Evolutionary conservation across 2,888 invertebrate genomes (phyloP), one percentile per base, ranked within the genome.

Genomic region (Agrenia bidenticulata): DNA sequence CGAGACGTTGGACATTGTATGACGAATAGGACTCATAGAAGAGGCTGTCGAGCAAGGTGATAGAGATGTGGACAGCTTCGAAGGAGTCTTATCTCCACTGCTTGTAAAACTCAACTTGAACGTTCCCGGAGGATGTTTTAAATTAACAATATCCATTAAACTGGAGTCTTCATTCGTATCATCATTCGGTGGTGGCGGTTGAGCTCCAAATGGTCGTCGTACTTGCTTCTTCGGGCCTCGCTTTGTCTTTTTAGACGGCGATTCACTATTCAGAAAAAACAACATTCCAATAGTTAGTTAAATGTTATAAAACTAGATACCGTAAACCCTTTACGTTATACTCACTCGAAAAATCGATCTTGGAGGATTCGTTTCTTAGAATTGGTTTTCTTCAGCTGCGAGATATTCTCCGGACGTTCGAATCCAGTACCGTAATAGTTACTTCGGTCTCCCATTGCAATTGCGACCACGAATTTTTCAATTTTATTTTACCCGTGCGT

Each of bases 341-440:
- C 62, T 63, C 65, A 70, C 71, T 69, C 66, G 61, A 72, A 69
- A 4, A 88, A 83, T 64, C 88, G 83, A 67, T 88, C 89, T 80
- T 90, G 88, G 55, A 92, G 81, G 27, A 89, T 89, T 80, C 85
- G 87, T 79, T 91, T 90, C 78, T 87, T 88, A 77, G 87, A 84
- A 79, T 89, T 90, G 67, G 92, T 79, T 73, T 88, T 85, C 79
- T 89, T 89, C 62, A 90, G 80, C 78, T 87, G 87, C 87, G 91
- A 88, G 15, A 87, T 83, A 76, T 85, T 83, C 41, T 83, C 82
- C 0, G 85, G 85, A 55, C 80, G 81, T 65, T 82, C 83, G 85
- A 85, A 85, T 75, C 80, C 79, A 55, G 76, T 74, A 9, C 77
- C 57, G 50, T 67, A 67, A 32, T 32, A 32, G 19, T 61, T 64